Evolutionary conservation across 2,888 invertebrate genomes (phyloP).

Genomic region (Tribolium freemani): DNA sequence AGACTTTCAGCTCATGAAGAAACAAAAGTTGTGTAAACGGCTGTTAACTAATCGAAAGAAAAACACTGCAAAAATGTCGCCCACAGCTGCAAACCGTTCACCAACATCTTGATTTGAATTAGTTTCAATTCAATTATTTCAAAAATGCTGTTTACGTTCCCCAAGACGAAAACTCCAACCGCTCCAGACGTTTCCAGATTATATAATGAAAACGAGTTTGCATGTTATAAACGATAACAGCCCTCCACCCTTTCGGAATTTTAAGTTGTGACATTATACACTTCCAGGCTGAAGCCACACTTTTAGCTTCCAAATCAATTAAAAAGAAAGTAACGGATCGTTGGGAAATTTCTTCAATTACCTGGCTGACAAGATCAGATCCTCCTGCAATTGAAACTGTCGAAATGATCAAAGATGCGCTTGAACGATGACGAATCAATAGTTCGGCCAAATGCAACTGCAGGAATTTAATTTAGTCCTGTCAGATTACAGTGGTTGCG

Average conservation of each 20-base stretch:
- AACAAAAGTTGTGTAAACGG: conserved; percentile 26
- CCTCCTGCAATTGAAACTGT: not conserved
- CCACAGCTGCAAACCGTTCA: conserved; percentile 26
- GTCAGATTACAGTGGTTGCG: not conserved
- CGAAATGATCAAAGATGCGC: not conserved
- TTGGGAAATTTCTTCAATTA: not conserved
- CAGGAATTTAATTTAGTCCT: conserved; percentile 3
- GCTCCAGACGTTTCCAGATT: conserved; percentile 21
- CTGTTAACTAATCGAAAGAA: conserved; percentile 39
- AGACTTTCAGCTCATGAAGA: conserved; percentile 11
- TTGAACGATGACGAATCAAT: not conserved
- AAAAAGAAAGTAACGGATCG: not conserved
- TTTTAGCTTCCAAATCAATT: not conserved
- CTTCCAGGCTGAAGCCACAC: not conserved
- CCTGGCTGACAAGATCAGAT: not conserved
- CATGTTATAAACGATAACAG: conserved; percentile 23
- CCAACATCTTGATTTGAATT: conserved; percentile 38
- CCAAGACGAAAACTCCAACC: not conserved
- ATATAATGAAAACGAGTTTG: conserved; percentile 29
- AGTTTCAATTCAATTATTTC: conserved; percentile 37
- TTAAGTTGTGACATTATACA: not conserved
- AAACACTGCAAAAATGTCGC: conserved; percentile 31
- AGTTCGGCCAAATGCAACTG: conserved; percentile 7
- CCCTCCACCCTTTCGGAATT: not conserved
- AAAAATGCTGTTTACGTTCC: conserved; percentile 36